Base-by-base conservation (phyloP, 2,888 invertebrate genomes). In the Torymus tubicola region DNA sequence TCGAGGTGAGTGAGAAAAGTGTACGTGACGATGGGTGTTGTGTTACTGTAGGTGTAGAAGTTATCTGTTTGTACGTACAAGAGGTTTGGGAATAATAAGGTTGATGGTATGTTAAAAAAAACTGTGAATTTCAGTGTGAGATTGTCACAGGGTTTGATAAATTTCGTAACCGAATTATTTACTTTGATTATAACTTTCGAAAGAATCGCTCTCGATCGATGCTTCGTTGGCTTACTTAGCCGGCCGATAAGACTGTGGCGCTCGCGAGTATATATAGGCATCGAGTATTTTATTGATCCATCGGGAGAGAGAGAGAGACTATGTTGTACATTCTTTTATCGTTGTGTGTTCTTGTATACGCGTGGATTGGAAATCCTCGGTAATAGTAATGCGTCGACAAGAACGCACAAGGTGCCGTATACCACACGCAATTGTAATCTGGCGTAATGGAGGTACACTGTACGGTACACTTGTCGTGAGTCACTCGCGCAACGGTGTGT, bases 381-480 rank as follows among this genome's bases (percentile, higher is more conserved):
- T 24, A 55, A 52, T 31, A 12, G 16, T 18, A 21, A 14, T 0
- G 67, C 21, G 60, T 13, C 11, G 5, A 3, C 24, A 2, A 63
- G 10, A 57, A 57, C 12, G 13, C 61, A 42, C 55, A n/a, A 68
- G 57, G 79, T 64, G 58, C n/a, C n/a, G n/a, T n/a, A n/a, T n/a
- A n/a, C n/a, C 57, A 52, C 50, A 16, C 57, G 57, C 55, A 74
- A 64, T 69, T 64, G 68, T 73, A 78, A 78, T 68, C 61, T 64
- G 69, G 64, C 31, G 58, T 74, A 79, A 77, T 57, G 53, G 53
- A 14, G 50, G 52, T 14, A n/a, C n/a, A 31, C 24, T 24, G 3
- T 24, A 24, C 24, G 24, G 24, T 24, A 24, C 24, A 24, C 24
- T 24, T 3, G 24, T 24, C 24, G 57, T 74, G 69, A 74, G 24